These are phyloP conservation scores for Microtus pennsylvanicus DNA, from an alignment of 2,113 vertebrate genomes.

Conservation along the genomic window DNA sequence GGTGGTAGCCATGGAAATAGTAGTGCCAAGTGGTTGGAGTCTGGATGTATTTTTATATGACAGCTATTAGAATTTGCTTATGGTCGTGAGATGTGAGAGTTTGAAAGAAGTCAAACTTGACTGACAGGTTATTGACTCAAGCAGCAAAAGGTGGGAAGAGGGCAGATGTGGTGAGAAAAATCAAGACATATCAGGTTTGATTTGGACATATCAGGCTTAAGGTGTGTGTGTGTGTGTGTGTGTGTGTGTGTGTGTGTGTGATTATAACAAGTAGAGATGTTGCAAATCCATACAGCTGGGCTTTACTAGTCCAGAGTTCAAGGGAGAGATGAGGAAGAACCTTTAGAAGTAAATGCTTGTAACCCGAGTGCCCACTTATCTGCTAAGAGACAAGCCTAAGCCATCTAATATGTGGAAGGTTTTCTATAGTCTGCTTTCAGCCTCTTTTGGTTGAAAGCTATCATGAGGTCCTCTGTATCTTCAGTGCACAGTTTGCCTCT, in stretches of 20 bases:
- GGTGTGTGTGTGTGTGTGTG: not conserved
- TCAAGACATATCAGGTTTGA: not conserved
- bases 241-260: not conserved
- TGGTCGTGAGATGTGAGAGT: not conserved
- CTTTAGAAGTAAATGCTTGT: not conserved
- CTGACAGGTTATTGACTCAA: not conserved
- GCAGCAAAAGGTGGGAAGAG: not conserved
- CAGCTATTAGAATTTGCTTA: slow-evolving; percentile 1
- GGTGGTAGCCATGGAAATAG: not conserved
- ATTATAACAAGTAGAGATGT: not conserved
- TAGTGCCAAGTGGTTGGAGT: not conserved
- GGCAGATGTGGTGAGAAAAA: not conserved
- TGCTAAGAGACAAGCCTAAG: not conserved
- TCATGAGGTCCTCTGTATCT: not conserved
- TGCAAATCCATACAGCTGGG: not conserved
- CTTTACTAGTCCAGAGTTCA: not conserved
- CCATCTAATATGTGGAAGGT: not conserved
- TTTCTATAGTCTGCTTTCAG: not conserved
- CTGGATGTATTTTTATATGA: not conserved
- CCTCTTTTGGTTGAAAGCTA: not conserved
- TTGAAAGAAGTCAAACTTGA: not conserved
- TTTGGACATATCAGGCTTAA: not conserved
- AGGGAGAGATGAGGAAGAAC: not conserved
- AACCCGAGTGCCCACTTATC: not conserved
- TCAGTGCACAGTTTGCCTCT: not conserved